Evolutionary conservation across 2,797 vertebrate species (phyloP).

Genomic region (Micromesistius poutassou): DNA sequence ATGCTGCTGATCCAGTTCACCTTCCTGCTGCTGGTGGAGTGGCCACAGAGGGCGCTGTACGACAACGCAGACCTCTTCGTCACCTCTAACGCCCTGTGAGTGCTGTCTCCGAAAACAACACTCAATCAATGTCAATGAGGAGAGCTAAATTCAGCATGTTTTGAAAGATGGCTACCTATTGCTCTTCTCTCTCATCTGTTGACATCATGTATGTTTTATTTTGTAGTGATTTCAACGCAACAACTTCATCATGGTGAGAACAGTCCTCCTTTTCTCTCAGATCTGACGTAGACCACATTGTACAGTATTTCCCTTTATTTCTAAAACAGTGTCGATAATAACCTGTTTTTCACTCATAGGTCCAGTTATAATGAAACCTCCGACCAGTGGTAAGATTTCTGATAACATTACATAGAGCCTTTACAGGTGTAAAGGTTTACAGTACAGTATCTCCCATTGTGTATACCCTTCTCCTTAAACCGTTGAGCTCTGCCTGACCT

Average conservation of each 20-base stretch:
- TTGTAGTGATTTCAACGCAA: conserved; percentile 73
- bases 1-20: conserved; percentile 86
- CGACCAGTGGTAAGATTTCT: conserved; percentile 69
- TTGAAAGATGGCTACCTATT: not conserved
- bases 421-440: not conserved
- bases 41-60: conserved; percentile 85
- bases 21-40: conserved; percentile 89
- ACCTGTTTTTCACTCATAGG: conserved; percentile 50
- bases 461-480: not conserved
- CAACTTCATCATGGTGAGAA: conserved; percentile 68
- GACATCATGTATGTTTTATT: conserved; percentile 7
- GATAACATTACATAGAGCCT: not conserved
- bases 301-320: not conserved
- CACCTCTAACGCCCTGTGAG: conserved; percentile 89
- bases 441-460: not conserved
- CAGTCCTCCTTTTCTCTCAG: not conserved
- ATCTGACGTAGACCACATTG: not conserved
- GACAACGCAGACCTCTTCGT: conserved; percentile 93
- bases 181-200: not conserved
- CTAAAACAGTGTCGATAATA: not conserved
- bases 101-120: conserved; percentile 20
- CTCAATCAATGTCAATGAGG: not conserved
- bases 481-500: not conserved
- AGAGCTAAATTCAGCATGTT: not conserved
- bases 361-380: conserved; percentile 76